Evolutionary conservation across 2,888 invertebrate genomes (phyloP), one percentile per base, ranked within the genome.

Genomic region (Neoscelio sp.): DNA sequence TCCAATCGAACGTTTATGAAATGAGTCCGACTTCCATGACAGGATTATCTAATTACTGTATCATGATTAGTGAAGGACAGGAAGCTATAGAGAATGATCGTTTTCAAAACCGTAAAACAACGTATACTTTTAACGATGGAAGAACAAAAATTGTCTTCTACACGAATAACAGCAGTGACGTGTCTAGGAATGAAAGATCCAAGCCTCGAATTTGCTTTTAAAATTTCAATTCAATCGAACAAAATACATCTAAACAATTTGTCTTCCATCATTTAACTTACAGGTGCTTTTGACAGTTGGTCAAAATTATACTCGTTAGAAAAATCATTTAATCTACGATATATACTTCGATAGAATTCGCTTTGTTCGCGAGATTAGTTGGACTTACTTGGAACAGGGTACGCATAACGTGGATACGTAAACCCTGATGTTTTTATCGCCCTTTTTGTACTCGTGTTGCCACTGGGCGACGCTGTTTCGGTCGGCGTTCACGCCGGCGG

Each of bases 351-450:
- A n/a, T n/a, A n/a, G n/a, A n/a, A n/a, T n/a, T n/a, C n/a, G n/a
- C n/a, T n/a, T n/a, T n/a, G n/a, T 0, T 10, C 0, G 3, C 13
- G 20, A 81, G 77, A 28, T 28, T 26, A 12, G 7, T 54, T n/a
- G n/a, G n/a, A 89, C 91, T 92, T 92, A 94, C 94, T 93, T 93
- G 84, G 93, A 93, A 89, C 94, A 94, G 28, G 94, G 93, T 83
- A 93, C 93, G 91, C 95, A 95, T 23, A 95, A 91, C 0, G 92
- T 92, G 40, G 91, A 91, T 42, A 91, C 89, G 78, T 91, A 92
- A 50, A 91, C 89, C 56, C 91, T 88, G 33, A 89, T 88, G 62
- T 91, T 91, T 81, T 91, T 91, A 17, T 91, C 91, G 28, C 91
- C 91, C 82, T 91, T 92, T 81, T 91, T 92, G 81, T 91, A 92